Evolutionary conservation across 2,888 invertebrate genomes (phyloP), one percentile per base, ranked within the genome.

Genomic region (Creontiades dilutus): DNA sequence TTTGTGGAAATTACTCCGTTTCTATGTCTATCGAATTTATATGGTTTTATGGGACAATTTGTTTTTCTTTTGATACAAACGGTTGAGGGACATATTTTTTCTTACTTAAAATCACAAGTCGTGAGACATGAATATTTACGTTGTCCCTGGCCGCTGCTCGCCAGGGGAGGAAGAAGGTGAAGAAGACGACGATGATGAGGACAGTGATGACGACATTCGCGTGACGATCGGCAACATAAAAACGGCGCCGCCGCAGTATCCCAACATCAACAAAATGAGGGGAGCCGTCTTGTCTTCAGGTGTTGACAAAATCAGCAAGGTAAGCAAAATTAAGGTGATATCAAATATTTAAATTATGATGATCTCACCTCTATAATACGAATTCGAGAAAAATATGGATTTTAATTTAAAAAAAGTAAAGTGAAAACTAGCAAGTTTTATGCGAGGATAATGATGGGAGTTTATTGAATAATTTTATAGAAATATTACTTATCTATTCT

Each of bases 221-320:
- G 98, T 99, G 91, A 98, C 98, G 0, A 98, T 99, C 92, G 98
- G 98, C 2, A 98, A 97, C 92, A 96, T 97, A 84, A 97, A 97
- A 93, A 95, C 97, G 0, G 96, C 96, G 0, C 95, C 96, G 0
- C 95, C 96, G 0, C 95, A 95, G 78, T 95, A 96, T 4, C 95
- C 95, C 14, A 95, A 95, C 92, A 93, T 96, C 82, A 97, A 97
- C 92, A 96, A 97, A 12, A 97, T 97, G 91, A 92, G 94, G 90
- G 93, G 94, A 4, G 94, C 94, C 52, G 91, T 93, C n/a, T 92
- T 94, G 28, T 93, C 93, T 0, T 93, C 93, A 16, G 93, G 93
- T 4, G 92, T 93, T 37, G 93, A 93, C 13, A 92, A 92, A 75
- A 91, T 92, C 81, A 91, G 91, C 61, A 92, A 92, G 91, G 92